Conservation (phyloP, 1,140 invertebrate species). For the Linepithema humile region DNA sequence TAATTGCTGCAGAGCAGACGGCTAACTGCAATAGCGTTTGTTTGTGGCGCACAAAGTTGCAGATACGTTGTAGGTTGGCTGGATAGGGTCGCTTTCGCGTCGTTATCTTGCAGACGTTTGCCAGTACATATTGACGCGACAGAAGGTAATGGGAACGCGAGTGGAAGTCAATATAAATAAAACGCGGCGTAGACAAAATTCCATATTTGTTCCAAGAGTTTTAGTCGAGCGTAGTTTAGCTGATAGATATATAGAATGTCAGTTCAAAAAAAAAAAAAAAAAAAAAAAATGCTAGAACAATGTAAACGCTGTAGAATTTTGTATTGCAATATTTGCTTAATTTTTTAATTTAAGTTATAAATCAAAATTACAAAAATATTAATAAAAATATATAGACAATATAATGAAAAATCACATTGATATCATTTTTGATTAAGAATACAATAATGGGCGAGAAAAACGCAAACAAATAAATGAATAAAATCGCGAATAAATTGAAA, state of each 20-base stretch:
- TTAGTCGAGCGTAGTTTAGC: neutral
- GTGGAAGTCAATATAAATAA: neutral
- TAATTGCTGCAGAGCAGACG: conserved; percentile 31
- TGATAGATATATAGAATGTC: neutral
- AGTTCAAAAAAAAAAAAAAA: neutral
- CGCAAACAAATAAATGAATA: no score
- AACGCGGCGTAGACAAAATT: neutral
- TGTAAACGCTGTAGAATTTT: neutral
- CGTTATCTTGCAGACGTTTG: conserved; percentile 10
- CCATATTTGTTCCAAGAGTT: neutral
- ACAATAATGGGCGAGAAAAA: no score
- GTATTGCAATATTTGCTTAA: no score
- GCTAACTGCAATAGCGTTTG: conserved; percentile 29
- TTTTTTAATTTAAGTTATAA: no score
- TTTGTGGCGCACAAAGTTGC: conserved; percentile 12
- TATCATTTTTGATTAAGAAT: no score
- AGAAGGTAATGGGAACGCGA: neutral
- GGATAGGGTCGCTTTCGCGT: neutral
- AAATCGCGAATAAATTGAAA: neutral
- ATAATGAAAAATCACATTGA: neutral
- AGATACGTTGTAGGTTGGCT: neutral
- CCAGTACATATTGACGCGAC: neutral
- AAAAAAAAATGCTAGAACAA: neutral
- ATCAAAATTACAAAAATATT: no score
- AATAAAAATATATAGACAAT: neutral